phyloP scores from a whole-genome alignment of 2,113 vertebrate genomes.

The Sylvietta virens region DNA sequence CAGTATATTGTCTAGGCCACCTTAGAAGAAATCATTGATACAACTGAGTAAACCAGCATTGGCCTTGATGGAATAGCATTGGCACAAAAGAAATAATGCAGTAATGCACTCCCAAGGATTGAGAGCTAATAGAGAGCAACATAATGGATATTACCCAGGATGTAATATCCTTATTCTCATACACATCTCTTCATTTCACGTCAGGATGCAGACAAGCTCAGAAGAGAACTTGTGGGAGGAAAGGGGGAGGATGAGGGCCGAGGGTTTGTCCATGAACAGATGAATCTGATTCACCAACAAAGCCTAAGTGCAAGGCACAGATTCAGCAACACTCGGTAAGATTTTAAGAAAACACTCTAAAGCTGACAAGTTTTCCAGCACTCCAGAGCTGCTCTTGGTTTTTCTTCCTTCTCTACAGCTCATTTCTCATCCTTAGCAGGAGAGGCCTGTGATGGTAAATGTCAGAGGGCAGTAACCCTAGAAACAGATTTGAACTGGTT shows the following conservation, averaged over 20 bases:
- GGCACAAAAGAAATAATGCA: constrained; percentile 40
- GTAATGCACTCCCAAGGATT: constrained; percentile 27
- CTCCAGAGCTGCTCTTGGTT: background rate
- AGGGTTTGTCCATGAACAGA: background rate
- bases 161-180: constrained; percentile 21
- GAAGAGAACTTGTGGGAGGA: background rate
- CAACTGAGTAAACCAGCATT: background rate
- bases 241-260: background rate
- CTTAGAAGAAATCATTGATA: constrained; percentile 20
- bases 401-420: background rate
- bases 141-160: constrained; percentile 30
- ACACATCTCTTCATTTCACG: background rate
- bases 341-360: background rate
- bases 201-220: constrained; percentile 4
- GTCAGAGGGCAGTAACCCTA: background rate
- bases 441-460: background rate
- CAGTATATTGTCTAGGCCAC: background rate
- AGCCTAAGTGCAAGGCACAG: background rate
- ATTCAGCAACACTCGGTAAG: background rate
- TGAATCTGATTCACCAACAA: background rate
- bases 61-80: constrained; percentile 1
- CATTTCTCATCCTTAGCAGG: background rate
- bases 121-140: constrained; percentile 36
- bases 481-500: background rate
- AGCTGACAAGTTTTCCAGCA: background rate